Conservation (phyloP, 2,113 vertebrate genomes). For the Syngnathus scovelli region DNA sequence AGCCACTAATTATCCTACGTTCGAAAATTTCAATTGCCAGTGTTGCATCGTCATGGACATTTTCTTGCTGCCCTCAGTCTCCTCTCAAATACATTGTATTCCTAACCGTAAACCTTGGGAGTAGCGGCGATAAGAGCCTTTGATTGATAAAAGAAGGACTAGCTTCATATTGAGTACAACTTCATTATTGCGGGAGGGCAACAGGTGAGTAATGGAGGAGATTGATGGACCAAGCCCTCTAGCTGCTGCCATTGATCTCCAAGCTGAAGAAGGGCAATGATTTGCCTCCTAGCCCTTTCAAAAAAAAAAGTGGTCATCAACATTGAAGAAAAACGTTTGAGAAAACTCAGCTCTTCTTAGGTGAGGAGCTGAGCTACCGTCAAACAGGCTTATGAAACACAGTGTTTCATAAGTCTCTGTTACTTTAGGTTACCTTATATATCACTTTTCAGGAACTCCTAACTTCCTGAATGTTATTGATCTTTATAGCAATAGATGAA, state of each 20-base stretch:
- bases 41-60: no score
- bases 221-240: constrained; percentile 70
- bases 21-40: no score
- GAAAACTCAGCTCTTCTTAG: constrained; percentile 70
- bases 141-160: constrained; percentile 11
- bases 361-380: constrained; percentile 25
- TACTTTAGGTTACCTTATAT: no score
- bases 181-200: constrained; percentile 26
- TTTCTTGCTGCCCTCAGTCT: not conserved
- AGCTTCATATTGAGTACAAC: not conserved
- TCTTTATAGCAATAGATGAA: no score
- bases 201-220: constrained; percentile 69
- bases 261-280: constrained; percentile 80
- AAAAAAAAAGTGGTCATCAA: constrained; percentile 70
- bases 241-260: constrained; percentile 62
- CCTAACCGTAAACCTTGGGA: not conserved
- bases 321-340: constrained; percentile 77
- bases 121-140: constrained; percentile 3
- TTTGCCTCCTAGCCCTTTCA: constrained; percentile 57
- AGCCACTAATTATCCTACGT: no score
- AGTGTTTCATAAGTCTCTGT: no score
- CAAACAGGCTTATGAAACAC: no score
- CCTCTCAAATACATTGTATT: not conserved
- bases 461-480: no score
- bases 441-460: no score